Evolutionary conservation across 2,888 invertebrate species (phyloP), one percentile per base, ranked within the genome.

Genomic region (Rhogogaster chlorosoma): DNA sequence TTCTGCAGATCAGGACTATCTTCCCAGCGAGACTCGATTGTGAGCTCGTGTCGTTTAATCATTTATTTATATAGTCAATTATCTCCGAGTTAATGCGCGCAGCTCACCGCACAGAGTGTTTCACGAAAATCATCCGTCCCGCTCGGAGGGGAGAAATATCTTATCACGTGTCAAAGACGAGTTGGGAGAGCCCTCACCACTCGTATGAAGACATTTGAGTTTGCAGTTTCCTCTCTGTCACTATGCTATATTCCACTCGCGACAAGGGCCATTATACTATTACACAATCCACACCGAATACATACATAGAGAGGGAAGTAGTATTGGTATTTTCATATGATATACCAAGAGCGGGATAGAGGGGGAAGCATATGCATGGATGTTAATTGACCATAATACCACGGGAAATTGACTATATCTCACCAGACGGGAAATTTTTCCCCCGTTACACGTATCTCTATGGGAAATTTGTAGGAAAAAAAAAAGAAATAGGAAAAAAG

Each of bases 81-180:
- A 77, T 49, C 15, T n/a, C n/a, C 18, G 49, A 45, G 12, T n/a
- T 75, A 75, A 45, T 15, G 15, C 75, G 75, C 29, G 26, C 15
- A 75, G 49, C 15, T n/a, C n/a, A n/a, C n/a, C n/a, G n/a, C 75
- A 7, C n/a, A 32, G n/a, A 22, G 1, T 38, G 9, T 42, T 26
- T 73, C 10, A 26, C 12, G 12, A 73, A 73, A n/a, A 73, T 73
- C 9, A 73, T 73, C 9, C 42, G 10, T 42, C 42, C 12, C 42
- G 71, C 38, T 22, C 10, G 71, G 71, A 22, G 71, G 42, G 71
- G 71, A 73, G 71, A 3, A 26, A 15, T 73, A 42, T 73, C 38
- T 73, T 73, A 73, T 73, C 71, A 26, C 38, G 71, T 22, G 71
- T 73, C 15, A 42, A 38, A 42, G 42, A 26, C 22, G 22, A 73